A percentile compares a stretch with the other conserved stretches of the same genome.
phyloP scores from a whole-genome alignment of 2,888 invertebrate species.

The Epistrophe grossulariae region DNA sequence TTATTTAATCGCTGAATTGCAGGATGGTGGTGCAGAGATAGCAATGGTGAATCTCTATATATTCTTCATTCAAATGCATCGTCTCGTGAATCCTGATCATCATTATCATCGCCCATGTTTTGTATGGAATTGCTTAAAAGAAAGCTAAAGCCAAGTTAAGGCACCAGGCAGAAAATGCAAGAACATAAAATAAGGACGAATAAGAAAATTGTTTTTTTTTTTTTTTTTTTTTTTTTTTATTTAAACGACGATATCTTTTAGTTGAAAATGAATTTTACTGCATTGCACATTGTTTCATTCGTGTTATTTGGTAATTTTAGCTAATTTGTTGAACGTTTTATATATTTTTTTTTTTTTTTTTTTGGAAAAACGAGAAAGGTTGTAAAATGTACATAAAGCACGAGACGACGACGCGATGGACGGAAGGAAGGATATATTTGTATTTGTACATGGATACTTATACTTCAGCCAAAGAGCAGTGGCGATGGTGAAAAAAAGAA shows the following conservation, averaged over 20 bases:
- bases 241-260: conserved; percentile 31
- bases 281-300: conserved; percentile 68
- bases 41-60: conserved; percentile 2
- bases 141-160: conserved; percentile 12
- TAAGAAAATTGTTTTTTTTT: no score
- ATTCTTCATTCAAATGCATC: conserved; percentile 55
- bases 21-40: not conserved
- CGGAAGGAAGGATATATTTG: conserved; percentile 7
- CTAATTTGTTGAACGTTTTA: conserved; percentile 53
- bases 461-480: not conserved
- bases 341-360: not conserved
- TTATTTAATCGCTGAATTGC: conserved; percentile 40
- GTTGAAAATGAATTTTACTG: conserved; percentile 68
- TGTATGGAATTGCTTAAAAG: conserved; percentile 1
- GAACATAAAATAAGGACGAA: conserved; percentile 1
- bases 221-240: not conserved
- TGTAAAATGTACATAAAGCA: conserved; percentile 35
- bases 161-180: conserved; percentile 6
- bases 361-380: conserved; percentile 1
- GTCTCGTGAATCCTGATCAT: conserved; percentile 34
- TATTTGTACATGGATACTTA: conserved; percentile 8
- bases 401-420: not conserved
- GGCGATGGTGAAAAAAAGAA: not conserved
- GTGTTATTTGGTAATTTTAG: conserved; percentile 70
- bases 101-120: conserved; percentile 39